Evolutionary conservation across 1,140 invertebrate species (phyloP).

Genomic region (Luehdorfia chinensis): DNA sequence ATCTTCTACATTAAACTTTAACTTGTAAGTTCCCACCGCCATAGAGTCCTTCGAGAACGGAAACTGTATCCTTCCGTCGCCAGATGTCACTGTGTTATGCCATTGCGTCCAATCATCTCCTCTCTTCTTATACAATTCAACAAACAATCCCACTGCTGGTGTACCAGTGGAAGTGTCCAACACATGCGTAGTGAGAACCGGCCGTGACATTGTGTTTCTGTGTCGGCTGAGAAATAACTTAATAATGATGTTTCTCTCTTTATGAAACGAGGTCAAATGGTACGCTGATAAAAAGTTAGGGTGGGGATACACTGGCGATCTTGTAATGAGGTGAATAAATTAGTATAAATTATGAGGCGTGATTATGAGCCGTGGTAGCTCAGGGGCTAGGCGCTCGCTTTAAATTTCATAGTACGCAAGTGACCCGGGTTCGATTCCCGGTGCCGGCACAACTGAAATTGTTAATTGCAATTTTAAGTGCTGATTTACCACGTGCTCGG

Average conservation of each 20-base stretch:
- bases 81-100: conserved; percentile 82
- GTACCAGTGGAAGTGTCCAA: conserved; percentile 82
- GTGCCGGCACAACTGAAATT: too few relatives aligned
- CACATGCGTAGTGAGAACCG: conserved; percentile 81
- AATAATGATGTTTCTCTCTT: conserved; percentile 8
- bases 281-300: conserved; percentile 9
- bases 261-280: conserved; percentile 11
- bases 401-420: too few relatives aligned
- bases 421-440: too few relatives aligned
- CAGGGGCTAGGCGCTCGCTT: too few relatives aligned
- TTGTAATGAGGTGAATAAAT: too few relatives aligned
- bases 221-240: not conserved
- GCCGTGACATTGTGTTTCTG: conserved; percentile 42
- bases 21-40: conserved; percentile 83
- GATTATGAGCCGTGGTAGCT: too few relatives aligned
- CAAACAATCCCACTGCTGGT: conserved; percentile 79
- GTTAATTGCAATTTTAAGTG: too few relatives aligned
- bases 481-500: too few relatives aligned
- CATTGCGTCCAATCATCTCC: conserved; percentile 80
- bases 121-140: conserved; percentile 82
- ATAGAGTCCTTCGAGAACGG: conserved; percentile 81
- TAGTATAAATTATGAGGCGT: too few relatives aligned
- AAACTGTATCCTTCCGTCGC: conserved; percentile 81
- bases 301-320: conserved; percentile 5
- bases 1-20: conserved; percentile 85